Evolutionary conservation across 2,113 vertebrate genomes (phyloP).

Genomic region (Neotragus moschatus): DNA sequence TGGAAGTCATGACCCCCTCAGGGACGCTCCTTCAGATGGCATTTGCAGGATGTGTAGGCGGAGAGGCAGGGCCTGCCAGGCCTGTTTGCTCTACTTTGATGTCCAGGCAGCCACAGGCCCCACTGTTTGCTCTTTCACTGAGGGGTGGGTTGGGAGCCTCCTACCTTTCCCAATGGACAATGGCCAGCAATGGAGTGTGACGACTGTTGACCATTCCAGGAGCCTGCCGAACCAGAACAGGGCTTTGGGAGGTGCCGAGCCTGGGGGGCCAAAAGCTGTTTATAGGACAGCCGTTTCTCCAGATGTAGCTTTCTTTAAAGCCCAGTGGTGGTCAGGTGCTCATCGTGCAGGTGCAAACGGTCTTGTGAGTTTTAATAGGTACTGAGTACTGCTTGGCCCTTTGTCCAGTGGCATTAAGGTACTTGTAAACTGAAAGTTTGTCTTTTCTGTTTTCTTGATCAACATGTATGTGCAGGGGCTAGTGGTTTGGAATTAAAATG

Average conservation of each 20-base stretch:
- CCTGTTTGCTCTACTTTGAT: constrained; percentile 94
- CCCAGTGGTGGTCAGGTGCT: neutral
- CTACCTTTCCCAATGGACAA: constrained; percentile 85
- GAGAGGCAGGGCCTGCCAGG: constrained; percentile 55
- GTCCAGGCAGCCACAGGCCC: constrained; percentile 77
- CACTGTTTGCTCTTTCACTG: constrained; percentile 83
- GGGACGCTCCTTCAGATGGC: constrained; percentile 71
- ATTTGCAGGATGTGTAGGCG: constrained; percentile 67
- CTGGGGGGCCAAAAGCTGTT: constrained; percentile 43
- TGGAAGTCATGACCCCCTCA: constrained; percentile 78
- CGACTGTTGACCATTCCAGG: constrained; percentile 90
- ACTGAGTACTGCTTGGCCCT: neutral
- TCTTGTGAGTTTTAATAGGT: neutral
- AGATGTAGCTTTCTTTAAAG: constrained; percentile 57
- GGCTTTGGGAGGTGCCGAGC: constrained; percentile 57
- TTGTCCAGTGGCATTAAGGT: neutral
- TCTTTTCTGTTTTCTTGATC: constrained; percentile 2
- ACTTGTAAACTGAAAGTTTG: neutral
- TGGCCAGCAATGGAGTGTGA: constrained; percentile 86
- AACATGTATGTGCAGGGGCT: neutral
- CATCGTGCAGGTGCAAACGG: constrained; percentile 42
- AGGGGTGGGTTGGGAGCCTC: constrained; percentile 74
- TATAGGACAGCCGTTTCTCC: constrained; percentile 36
- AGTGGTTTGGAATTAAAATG: neutral
- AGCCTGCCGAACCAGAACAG: constrained; percentile 76